Conservation (phyloP, 2,888 invertebrate genomes). For the Pseudoips prasinana region DNA sequence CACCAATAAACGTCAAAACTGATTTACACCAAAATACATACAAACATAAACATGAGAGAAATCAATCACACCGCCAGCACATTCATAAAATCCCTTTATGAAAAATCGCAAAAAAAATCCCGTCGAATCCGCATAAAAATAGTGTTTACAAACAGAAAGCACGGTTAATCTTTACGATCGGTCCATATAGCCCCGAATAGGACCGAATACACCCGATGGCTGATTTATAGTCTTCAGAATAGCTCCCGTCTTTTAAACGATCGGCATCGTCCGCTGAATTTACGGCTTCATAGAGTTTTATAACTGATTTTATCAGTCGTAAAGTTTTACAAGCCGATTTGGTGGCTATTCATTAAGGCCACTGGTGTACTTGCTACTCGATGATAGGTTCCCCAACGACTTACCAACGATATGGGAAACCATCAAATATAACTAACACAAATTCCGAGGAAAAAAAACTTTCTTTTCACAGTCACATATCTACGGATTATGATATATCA, state of each 20-base stretch:
- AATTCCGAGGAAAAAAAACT: too few species aligned
- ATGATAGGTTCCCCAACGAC: slow-evolving; percentile 14
- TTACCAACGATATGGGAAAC: slow-evolving; percentile 8
- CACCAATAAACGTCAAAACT: slow-evolving; percentile 7
- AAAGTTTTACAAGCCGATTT: slow-evolving; percentile 71
- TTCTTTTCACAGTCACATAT: too few species aligned
- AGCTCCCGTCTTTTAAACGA: slow-evolving; percentile 70
- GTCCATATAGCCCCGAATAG: slow-evolving; percentile 41
- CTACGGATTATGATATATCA: slow-evolving; percentile 18
- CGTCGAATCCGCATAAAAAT: slow-evolving; percentile 62
- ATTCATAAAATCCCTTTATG: slow-evolving; percentile 49
- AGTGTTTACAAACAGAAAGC: slow-evolving; percentile 72
- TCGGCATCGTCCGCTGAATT: slow-evolving; percentile 55
- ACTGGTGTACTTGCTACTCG: slow-evolving; percentile 25
- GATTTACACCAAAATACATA: slow-evolving; percentile 25
- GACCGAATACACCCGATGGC: slow-evolving; percentile 58
- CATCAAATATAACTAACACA: too few species aligned
- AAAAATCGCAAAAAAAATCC: slow-evolving; percentile 46
- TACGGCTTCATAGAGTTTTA: slow-evolving; percentile 74
- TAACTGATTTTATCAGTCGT: slow-evolving; percentile 78
- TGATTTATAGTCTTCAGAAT: slow-evolving; percentile 73
- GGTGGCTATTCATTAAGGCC: slow-evolving; percentile 56
- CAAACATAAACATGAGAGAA: slow-evolving; percentile 19
- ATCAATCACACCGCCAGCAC: slow-evolving; percentile 37
- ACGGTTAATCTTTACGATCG: slow-evolving; percentile 70